A percentile compares a stretch with the other conserved stretches of the same genome.
Conservation (phyloP, 2,113 vertebrate genomes). For the Siniperca chuatsi region DNA sequence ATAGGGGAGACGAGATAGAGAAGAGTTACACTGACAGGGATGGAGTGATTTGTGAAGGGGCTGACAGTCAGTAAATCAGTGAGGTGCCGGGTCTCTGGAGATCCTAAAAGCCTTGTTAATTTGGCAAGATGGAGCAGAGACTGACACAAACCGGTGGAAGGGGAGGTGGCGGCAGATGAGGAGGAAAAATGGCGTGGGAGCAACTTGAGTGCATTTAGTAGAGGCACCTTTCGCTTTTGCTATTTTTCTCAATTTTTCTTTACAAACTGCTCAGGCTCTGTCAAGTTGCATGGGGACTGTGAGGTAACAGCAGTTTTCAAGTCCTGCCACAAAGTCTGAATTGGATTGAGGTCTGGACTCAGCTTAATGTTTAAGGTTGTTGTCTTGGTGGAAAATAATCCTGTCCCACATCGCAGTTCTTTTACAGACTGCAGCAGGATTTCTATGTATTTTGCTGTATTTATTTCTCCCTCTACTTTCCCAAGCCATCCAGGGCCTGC, state of each 20-base stretch:
- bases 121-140: slow-evolving; percentile 66
- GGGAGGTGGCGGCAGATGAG: slow-evolving; percentile 27
- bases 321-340: slow-evolving; percentile 30
- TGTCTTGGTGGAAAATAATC: slow-evolving; percentile 36
- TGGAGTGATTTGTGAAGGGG: slow-evolving; percentile 71
- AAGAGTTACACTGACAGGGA: slow-evolving; percentile 66
- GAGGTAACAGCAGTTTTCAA: slow-evolving; percentile 10
- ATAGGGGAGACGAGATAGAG: slow-evolving; percentile 28
- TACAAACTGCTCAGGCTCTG: slow-evolving; percentile 22
- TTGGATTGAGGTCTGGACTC: slow-evolving; percentile 27
- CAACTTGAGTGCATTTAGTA: slow-evolving; percentile 22
- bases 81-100: slow-evolving; percentile 69
- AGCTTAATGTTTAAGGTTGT: slow-evolving; percentile 24
- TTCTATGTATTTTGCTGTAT: slow-evolving; percentile 29
- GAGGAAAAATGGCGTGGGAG: slow-evolving; percentile 28
- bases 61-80: slow-evolving; percentile 76
- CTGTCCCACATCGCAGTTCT: slow-evolving; percentile 28
- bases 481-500: slow-evolving; percentile 21
- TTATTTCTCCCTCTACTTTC: slow-evolving; percentile 27
- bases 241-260: neutral
- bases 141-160: slow-evolving; percentile 35
- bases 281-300: slow-evolving; percentile 20
- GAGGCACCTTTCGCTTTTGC: slow-evolving; percentile 3
- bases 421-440: slow-evolving; percentile 39
- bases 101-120: slow-evolving; percentile 80